Evolutionary conservation across 2,888 invertebrate genomes (phyloP), one percentile per base, ranked within the genome.

Genomic region (Agriotes lineatus): DNA sequence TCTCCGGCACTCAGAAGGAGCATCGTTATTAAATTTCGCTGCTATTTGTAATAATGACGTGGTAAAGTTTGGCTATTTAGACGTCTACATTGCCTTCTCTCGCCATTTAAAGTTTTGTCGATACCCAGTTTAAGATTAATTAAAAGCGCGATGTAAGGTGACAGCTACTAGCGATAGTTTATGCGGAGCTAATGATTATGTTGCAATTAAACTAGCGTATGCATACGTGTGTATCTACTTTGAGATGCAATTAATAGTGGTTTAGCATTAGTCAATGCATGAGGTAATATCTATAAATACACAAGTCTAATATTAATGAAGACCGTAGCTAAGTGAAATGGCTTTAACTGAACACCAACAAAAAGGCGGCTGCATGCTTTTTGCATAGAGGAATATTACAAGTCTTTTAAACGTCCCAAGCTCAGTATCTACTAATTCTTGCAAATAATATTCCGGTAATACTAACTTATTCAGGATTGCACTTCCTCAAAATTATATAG

Each of bases 71-170:
- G 10, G 48, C 57, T n/a, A 30, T 59, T 30, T 18, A 59, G 59
- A 59, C 59, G 59, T 59, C 59, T 59, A 59, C 45, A 59, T 59
- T 59, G 18, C 48, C 57, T 22, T 12, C 37, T 39, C 14, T 12
- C 39, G 25, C 18, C 22, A 56, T 42, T 42, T 16, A 42, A 12
- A 14, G 12, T 16, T 42, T 9, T 42, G 5, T 14, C 9, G 6
- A 30, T 3, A 12, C 25, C 12, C n/a, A 12, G 22, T 52, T 30
- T 9, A 42, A 18, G 42, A 42, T 42, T 42, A 42, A 42, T 42
- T 42, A 42, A 42, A 6, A 42, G 14, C 14, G 1, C 1, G 42
- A 18, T 42, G 16, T 42, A 14, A 42, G 2, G 1, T 2, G 16
- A 42, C 18, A 18, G 2, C 14, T 39, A 35, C 5, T 35, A 39